Percentiles rank a stretch among this genome's conserved stretches.
These are phyloP conservation scores for Lanistes nyassanus DNA, from an alignment of 1,140 invertebrate genomes.

Conservation along the genomic window DNA sequence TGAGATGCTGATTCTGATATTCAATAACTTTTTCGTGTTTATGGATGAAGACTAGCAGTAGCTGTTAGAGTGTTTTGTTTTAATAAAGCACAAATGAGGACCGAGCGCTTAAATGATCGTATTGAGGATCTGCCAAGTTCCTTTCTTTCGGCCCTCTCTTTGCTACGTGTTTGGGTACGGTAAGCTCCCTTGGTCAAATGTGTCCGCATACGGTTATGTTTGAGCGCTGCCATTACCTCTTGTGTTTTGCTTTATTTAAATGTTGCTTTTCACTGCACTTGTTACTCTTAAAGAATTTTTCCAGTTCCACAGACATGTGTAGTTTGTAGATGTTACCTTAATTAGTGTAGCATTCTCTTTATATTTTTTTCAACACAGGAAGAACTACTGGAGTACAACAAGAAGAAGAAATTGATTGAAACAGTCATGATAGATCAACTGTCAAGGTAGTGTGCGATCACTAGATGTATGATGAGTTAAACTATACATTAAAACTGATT, in stretches of 20 bases:
- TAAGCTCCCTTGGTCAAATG: too few species aligned
- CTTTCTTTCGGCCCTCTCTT: too few species aligned
- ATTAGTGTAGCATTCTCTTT: not conserved
- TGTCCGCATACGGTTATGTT: too few species aligned
- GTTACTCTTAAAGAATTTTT: not conserved
- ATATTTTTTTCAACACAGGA: conserved; percentile 45
- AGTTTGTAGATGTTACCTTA: too few species aligned
- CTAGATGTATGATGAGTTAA: too few species aligned
- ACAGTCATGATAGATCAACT: conserved; percentile 64
- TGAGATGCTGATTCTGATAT: not conserved
- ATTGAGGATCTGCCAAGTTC: too few species aligned
- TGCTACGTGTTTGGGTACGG: too few species aligned
- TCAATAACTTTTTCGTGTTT: not conserved
- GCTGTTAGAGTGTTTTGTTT: not conserved
- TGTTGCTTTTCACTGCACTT: not conserved
- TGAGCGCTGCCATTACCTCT: too few species aligned
- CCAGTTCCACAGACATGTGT: too few species aligned
- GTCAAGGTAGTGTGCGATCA: conserved; percentile 48
- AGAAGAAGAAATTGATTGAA: conserved; percentile 62
- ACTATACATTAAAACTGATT: too few species aligned
- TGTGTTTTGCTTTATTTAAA: not conserved
- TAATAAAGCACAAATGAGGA: too few species aligned
- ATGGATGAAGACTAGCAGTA: not conserved
- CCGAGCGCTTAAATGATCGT: too few species aligned
- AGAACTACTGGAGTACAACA: conserved; percentile 60